Percentiles rank a stretch among this genome's conserved stretches.
Evolutionary conservation across 2,797 vertebrate genomes (phyloP).

Genomic region (Diplodus sargus): DNA sequence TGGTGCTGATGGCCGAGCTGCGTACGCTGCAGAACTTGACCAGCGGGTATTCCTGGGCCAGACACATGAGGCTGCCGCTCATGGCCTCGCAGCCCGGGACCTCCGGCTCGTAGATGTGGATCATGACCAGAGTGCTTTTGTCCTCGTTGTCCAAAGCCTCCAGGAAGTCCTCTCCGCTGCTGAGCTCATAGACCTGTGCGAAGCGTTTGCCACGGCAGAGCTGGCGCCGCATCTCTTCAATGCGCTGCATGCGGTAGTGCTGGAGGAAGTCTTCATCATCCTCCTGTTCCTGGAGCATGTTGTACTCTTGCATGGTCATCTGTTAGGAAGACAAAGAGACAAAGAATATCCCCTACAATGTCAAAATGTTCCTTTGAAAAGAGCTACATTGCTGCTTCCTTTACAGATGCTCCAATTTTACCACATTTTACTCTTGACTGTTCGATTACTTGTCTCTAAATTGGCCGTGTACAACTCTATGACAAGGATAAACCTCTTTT

Average conservation of each 20-base stretch:
- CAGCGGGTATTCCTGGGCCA: slow-evolving; percentile 93
- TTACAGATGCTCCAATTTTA: neutral
- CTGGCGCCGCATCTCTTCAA: slow-evolving; percentile 95
- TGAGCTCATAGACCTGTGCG: slow-evolving; percentile 91
- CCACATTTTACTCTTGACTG: neutral
- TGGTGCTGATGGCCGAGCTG: slow-evolving; percentile 94
- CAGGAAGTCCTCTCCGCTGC: slow-evolving; percentile 92
- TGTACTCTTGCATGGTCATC: slow-evolving; percentile 94
- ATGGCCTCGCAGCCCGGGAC: slow-evolving; percentile 92
- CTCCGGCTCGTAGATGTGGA: slow-evolving; percentile 95
- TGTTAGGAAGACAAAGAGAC: slow-evolving; percentile 54
- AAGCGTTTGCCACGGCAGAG: slow-evolving; percentile 91
- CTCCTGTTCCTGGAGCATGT: slow-evolving; percentile 86
- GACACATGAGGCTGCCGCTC: slow-evolving; percentile 93
- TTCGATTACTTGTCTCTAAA: neutral
- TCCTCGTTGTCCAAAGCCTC: slow-evolving; percentile 93
- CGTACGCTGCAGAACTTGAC: slow-evolving; percentile 96
- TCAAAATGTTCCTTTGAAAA: too few relatives aligned
- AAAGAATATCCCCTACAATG: too few relatives aligned
- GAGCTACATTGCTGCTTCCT: neutral
- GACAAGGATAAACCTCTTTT: neutral
- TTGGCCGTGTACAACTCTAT: neutral
- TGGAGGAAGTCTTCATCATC: slow-evolving; percentile 95
- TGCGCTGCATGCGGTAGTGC: slow-evolving; percentile 95
- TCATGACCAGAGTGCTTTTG: slow-evolving; percentile 91